Conservation (phyloP, 2,888 invertebrate genomes). For the Chelonus formosanus region DNA sequence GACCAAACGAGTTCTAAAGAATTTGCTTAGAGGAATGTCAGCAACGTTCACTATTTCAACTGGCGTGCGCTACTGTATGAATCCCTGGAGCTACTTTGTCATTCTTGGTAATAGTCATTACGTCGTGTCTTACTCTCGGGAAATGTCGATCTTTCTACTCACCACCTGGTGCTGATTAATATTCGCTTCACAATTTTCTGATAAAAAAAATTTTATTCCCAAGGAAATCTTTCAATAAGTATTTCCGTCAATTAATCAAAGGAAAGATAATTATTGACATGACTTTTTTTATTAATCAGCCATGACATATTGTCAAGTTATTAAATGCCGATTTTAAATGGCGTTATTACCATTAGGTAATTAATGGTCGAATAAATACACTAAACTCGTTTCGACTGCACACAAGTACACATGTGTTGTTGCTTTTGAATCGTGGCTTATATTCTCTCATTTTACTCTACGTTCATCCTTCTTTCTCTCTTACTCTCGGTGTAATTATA, state of each 20-base stretch:
- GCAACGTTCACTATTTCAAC: constrained; percentile 54
- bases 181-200: constrained; percentile 12
- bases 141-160: constrained; percentile 9
- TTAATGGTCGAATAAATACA: no score
- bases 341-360: no score
- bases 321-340: no score
- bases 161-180: constrained; percentile 15
- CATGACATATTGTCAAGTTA: no score
- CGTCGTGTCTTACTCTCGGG: constrained; percentile 28
- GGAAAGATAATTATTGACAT: no score
- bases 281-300: no score
- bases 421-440: constrained; percentile 24
- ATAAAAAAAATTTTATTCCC: neutral
- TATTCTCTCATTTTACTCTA: neutral
- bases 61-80: constrained; percentile 50
- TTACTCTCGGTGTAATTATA: constrained; percentile 54
- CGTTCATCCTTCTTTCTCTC: constrained; percentile 1
- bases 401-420: no score
- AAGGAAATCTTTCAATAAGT: neutral
- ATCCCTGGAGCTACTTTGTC: constrained; percentile 40
- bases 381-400: no score
- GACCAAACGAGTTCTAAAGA: constrained; percentile 60
- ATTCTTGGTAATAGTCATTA: constrained; percentile 39
- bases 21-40: constrained; percentile 59
- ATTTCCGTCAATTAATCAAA: constrained; percentile 1